These are phyloP conservation scores for Saccopteryx leptura DNA, from an alignment of 2,113 vertebrate species.

Conservation along the genomic window DNA sequence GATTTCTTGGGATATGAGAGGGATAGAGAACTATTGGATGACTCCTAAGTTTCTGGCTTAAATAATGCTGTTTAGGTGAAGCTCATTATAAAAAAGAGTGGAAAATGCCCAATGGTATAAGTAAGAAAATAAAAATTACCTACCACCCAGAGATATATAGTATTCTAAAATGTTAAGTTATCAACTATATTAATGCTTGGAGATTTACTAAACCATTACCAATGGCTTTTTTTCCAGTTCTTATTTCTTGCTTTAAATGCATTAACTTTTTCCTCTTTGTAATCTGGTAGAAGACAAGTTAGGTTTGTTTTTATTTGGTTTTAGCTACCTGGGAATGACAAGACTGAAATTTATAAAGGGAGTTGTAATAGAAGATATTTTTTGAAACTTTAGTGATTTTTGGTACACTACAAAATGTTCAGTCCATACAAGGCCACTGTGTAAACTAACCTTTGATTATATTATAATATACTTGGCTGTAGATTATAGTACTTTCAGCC, in stretches of 20 bases:
- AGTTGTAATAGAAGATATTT: not conserved
- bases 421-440: not conserved
- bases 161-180: slow-evolving; percentile 35
- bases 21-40: not conserved
- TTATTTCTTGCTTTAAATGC: not conserved
- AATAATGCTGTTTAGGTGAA: not conserved
- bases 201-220: slow-evolving; percentile 1
- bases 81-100: not conserved
- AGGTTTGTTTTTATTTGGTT: slow-evolving; percentile 53
- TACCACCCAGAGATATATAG: not conserved
- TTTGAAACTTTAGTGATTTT: slow-evolving; percentile 26
- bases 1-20: slow-evolving; percentile 31
- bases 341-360: slow-evolving; percentile 37
- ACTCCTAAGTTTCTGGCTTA: slow-evolving; percentile 48
- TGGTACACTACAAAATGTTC: not conserved
- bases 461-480: not conserved
- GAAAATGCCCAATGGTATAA: not conserved
- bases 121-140: slow-evolving; percentile 33
- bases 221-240: not conserved
- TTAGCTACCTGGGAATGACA: slow-evolving; percentile 24
- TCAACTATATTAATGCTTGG: not conserved
- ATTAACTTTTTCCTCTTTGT: slow-evolving; percentile 2
- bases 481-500: not conserved
- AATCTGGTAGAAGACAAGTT: slow-evolving; percentile 41
- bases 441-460: not conserved